phyloP scores from a whole-genome alignment of 2,113 vertebrate genomes.

The Genyomyrus donnyi region DNA sequence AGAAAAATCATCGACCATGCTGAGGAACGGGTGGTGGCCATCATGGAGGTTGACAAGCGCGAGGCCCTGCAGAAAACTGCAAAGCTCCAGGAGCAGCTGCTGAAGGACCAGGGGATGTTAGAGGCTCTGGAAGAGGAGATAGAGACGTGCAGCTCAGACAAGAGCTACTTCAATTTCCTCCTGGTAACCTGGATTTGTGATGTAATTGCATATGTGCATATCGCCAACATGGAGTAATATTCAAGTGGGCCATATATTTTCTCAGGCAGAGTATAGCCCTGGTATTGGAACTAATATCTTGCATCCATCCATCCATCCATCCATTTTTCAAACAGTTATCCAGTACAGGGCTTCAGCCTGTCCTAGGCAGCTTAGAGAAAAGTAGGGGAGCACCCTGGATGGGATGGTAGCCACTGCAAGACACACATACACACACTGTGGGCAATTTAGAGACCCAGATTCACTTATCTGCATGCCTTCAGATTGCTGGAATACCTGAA shows the following conservation, averaged over 20 bases:
- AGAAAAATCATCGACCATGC: background rate
- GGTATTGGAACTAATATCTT: background rate
- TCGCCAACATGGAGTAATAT: background rate
- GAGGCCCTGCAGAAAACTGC: background rate
- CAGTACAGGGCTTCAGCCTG: background rate
- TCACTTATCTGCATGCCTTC: background rate
- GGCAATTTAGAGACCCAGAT: background rate
- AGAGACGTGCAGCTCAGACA: background rate
- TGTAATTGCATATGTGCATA: background rate
- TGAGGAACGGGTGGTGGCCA: background rate
- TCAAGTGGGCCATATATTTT: background rate
- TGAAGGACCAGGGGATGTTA: background rate
- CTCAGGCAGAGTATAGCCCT: background rate
- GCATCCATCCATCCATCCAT: background rate
- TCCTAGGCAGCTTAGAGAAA: background rate
- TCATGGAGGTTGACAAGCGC: background rate
- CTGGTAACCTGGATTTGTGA: background rate
- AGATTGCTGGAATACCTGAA: background rate
- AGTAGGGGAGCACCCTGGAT: background rate
- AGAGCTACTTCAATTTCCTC: background rate
- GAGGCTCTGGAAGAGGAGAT: background rate
- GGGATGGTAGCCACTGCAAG: background rate
- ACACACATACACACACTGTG: background rate
- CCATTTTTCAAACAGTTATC: background rate
- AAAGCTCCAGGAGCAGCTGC: background rate